These are phyloP conservation scores for Hucho hucho DNA, from an alignment of 2,113 vertebrate species.

Conservation along the genomic window DNA sequence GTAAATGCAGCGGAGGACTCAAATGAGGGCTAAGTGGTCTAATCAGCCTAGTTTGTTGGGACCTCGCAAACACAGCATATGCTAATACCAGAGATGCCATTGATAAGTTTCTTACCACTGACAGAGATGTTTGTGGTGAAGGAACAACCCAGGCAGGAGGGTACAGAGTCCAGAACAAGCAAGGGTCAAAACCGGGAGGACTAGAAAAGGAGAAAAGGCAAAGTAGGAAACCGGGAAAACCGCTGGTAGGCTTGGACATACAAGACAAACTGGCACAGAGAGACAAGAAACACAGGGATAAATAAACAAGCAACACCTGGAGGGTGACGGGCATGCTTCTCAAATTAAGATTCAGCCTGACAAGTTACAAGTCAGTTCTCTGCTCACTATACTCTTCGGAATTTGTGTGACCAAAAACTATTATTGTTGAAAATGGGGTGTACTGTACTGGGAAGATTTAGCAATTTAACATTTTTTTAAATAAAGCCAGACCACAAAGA, in stretches of 20 bases:
- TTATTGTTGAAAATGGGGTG: background rate
- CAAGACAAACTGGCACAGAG: no score
- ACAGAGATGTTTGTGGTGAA: background rate
- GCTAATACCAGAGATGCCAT: background rate
- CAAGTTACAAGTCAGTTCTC: background rate
- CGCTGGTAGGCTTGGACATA: no score
- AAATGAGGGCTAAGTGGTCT: conserved; percentile 1
- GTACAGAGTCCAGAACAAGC: no score
- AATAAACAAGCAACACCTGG: no score
- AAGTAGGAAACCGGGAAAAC: no score
- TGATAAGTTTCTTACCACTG: background rate
- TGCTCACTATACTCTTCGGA: background rate
- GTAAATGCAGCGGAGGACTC: background rate
- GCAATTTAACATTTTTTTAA: background rate
- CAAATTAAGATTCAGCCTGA: background rate
- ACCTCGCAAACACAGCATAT: background rate
- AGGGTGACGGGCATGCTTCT: background rate
- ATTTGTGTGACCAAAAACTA: background rate
- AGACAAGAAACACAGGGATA: no score
- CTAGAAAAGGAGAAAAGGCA: no score
- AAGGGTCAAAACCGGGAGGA: no score
- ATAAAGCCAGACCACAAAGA: background rate
- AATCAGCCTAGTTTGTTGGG: background rate
- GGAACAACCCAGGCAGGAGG: background rate
- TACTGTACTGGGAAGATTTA: background rate